phyloP scores from a whole-genome alignment of 2,113 vertebrate species.

The Lathamus discolor region DNA sequence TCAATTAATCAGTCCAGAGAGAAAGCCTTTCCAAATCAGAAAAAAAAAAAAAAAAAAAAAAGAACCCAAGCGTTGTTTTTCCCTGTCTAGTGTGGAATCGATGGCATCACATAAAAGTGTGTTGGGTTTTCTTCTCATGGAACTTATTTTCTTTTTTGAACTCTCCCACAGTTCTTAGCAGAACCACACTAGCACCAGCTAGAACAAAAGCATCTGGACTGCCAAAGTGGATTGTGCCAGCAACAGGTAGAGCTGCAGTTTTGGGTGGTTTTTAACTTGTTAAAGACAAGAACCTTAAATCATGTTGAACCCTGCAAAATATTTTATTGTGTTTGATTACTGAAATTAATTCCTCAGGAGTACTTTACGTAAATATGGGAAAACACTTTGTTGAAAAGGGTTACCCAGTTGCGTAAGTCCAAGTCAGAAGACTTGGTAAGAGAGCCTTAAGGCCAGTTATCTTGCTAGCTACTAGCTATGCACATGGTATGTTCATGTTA shows the following conservation, averaged over 20 bases:
- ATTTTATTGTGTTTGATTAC: not conserved
- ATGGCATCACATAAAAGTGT: not conserved
- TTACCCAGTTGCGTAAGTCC: not conserved
- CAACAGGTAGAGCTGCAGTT: constrained; percentile 31
- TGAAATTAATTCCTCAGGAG: not conserved
- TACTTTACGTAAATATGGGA: not conserved
- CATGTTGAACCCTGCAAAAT: not conserved
- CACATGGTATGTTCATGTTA: accelerated
- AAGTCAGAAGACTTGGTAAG: not conserved
- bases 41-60: too few species aligned
- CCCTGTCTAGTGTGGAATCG: not conserved
- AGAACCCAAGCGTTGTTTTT: not conserved
- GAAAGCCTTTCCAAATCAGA: not conserved
- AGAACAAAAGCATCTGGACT: constrained; percentile 52
- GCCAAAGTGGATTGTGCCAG: constrained; percentile 11
- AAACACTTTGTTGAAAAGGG: not conserved
- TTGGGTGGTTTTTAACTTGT: not conserved
- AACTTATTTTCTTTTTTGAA: not conserved
- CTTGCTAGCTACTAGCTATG: not conserved
- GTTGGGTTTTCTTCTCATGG: not conserved
- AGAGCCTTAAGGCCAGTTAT: not conserved
- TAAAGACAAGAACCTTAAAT: not conserved
- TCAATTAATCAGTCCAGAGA: not conserved
- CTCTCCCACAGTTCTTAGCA: constrained; percentile 30
- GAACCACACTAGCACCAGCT: constrained; percentile 42